Evolutionary conservation across 2,113 vertebrate species (phyloP).

Genomic region (Thalassoma bifasciatum): DNA sequence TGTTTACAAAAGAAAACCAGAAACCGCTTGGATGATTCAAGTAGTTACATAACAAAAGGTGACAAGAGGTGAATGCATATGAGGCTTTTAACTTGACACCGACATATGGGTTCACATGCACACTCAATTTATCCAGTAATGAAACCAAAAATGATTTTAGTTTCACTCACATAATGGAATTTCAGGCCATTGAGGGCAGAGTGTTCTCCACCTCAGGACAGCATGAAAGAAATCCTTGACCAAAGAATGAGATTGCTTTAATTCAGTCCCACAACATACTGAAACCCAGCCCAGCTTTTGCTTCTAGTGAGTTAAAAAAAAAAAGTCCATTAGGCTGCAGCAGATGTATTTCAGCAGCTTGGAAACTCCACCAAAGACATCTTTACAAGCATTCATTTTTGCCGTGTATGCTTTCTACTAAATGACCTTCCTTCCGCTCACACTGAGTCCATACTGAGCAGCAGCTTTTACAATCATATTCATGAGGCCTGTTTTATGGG

Average conservation of each 20-base stretch:
- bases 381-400: constrained; percentile 73
- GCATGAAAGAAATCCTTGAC: constrained; percentile 58
- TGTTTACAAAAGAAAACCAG: constrained; percentile 75
- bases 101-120: constrained; percentile 26
- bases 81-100: constrained; percentile 41
- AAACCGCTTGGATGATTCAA: constrained; percentile 53
- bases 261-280: constrained; percentile 46
- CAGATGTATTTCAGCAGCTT: constrained; percentile 64
- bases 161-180: constrained; percentile 44
- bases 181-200: constrained; percentile 21
- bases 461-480: constrained; percentile 90
- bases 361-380: constrained; percentile 66
- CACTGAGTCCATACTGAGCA: constrained; percentile 86
- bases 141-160: constrained; percentile 55
- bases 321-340: constrained; percentile 66
- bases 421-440: constrained; percentile 85
- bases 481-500: constrained; percentile 92
- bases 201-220: constrained; percentile 39
- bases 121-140: constrained; percentile 43
- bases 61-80: constrained; percentile 44
- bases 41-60: constrained; percentile 27
- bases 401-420: constrained; percentile 79
- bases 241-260: constrained; percentile 55
- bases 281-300: constrained; percentile 39
- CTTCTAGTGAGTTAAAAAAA: constrained; percentile 30